Base-by-base conservation (phyloP, 2,797 vertebrate genomes). In the Periparus ater region DNA sequence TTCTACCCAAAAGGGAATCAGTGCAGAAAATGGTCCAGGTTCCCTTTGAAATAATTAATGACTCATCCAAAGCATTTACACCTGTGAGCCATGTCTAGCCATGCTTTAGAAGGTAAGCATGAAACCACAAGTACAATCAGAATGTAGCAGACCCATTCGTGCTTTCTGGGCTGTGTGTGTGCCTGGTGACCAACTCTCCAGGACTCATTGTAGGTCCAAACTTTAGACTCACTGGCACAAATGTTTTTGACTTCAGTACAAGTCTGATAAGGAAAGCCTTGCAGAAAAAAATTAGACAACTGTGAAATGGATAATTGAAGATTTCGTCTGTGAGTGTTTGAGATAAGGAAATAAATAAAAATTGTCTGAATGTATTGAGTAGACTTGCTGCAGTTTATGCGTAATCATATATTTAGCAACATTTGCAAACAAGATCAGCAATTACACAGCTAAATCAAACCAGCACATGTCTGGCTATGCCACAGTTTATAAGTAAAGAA, bases 301-400 rank as follows among this genome's bases (percentile, higher is more conserved):
- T 88, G n/a, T 83, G 51, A 93, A 51, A 38, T 38, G 40, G 10
- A 8, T 71, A 90, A 90, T 48, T 60, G 42, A 50, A 79, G 40
- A 85, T 94, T 91, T 85, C 0, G 0, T 55, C 75, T 89, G 45
- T 71, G 65, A 67, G 38, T 23, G 30, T 80, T 91, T 40, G 53
- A 88, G 88, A 77, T 77, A 93, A 83, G 53, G 61, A 89, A 95
- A 74, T 83, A 91, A 91, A 88, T 55, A 85, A 95, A 85, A 81
- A 85, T 70, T 82, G 34, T 81, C 47, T 88, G 70, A 81, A 90
- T 36, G 23, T 54, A 77, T 73, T 76, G 73, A 80, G 72, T 57
- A 90, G 68, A 42, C 32, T 83, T 77, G 29, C 18, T 83, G 45
- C 26, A 93, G 50, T 84, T 93, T 93, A 88, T 68, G 42, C 26